phyloP scores from a whole-genome alignment of 1,140 invertebrate species.

The Diabrotica undecimpunctata region DNA sequence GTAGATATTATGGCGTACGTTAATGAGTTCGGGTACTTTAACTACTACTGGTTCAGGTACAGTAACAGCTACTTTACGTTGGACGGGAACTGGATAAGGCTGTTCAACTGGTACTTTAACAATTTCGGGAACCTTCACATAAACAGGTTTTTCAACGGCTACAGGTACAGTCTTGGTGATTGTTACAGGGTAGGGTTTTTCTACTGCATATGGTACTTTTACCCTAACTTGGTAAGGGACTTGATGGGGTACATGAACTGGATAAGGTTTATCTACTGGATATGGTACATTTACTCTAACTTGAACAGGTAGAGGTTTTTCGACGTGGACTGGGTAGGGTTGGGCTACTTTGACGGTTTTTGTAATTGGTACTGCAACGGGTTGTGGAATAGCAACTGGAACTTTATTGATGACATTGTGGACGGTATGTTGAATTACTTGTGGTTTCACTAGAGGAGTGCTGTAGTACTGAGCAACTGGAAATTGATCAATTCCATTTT shows the following conservation, averaged over 20 bases:
- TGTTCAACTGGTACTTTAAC: slow-evolving; percentile 24
- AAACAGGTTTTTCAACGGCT: slow-evolving; percentile 34
- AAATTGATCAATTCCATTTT: too few species aligned
- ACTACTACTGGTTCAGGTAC: slow-evolving; percentile 24
- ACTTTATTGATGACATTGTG: slow-evolving; percentile 26
- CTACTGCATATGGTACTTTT: too few species aligned
- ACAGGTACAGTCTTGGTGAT: slow-evolving; percentile 31
- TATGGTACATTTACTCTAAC: slow-evolving; percentile 38
- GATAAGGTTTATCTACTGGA: slow-evolving; percentile 30
- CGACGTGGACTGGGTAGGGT: slow-evolving; percentile 28
- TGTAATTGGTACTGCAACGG: slow-evolving; percentile 11
- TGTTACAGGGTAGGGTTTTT: slow-evolving; percentile 31
- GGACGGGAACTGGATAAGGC: slow-evolving; percentile 19
- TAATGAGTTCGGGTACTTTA: too few species aligned
- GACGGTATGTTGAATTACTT: slow-evolving; percentile 28
- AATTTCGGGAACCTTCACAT: slow-evolving; percentile 30
- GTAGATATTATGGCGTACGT: too few species aligned
- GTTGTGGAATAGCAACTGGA: slow-evolving; percentile 43
- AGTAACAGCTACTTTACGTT: slow-evolving; percentile 13
- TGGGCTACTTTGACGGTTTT: slow-evolving; percentile 27
- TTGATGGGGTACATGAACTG: slow-evolving; percentile 5
- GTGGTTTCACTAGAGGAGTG: too few species aligned
- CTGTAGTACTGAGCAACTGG: too few species aligned
- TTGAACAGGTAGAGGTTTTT: slow-evolving; percentile 26
- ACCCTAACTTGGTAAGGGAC: slow-evolving; percentile 40